Percentiles rank a stretch among this genome's conserved stretches.
phyloP scores from a whole-genome alignment of 2,888 invertebrate genomes.

The Polyommatus icarus region DNA sequence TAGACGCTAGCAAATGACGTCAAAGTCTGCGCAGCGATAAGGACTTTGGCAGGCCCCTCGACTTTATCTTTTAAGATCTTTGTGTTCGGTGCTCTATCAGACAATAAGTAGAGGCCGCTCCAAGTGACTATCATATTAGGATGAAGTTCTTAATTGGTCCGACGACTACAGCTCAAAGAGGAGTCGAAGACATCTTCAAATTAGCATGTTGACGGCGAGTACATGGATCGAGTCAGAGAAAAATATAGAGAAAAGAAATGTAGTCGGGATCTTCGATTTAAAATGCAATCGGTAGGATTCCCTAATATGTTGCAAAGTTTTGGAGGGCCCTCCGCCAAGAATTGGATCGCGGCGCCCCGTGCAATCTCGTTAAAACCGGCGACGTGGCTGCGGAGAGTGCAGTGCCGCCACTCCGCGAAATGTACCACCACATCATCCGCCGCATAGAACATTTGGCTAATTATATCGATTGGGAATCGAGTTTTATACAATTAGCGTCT shows the following conservation, averaged over 20 bases:
- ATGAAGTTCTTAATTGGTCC: background rate
- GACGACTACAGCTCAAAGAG: background rate
- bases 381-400: constrained; percentile 56
- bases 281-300: constrained; percentile 64
- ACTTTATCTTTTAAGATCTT: constrained; percentile 10
- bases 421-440: constrained; percentile 62
- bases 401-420: constrained; percentile 51
- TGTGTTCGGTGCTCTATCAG: background rate
- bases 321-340: constrained; percentile 61
- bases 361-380: constrained; percentile 77
- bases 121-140: constrained; percentile 18
- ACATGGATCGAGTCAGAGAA: background rate
- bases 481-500: constrained; percentile 24
- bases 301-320: constrained; percentile 74
- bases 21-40: background rate
- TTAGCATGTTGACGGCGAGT: background rate
- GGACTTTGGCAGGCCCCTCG: background rate
- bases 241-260: constrained; percentile 3
- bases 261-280: constrained; percentile 48
- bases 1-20: background rate
- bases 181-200: background rate
- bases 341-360: constrained; percentile 61
- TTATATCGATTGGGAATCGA: constrained; percentile 37
- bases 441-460: constrained; percentile 44
- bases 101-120: background rate